Evolutionary conservation across 64 coral and sea anemone genomes (phyloP), one percentile per base, ranked within the genome.

Genomic region (Dendronephthya gigantea): DNA sequence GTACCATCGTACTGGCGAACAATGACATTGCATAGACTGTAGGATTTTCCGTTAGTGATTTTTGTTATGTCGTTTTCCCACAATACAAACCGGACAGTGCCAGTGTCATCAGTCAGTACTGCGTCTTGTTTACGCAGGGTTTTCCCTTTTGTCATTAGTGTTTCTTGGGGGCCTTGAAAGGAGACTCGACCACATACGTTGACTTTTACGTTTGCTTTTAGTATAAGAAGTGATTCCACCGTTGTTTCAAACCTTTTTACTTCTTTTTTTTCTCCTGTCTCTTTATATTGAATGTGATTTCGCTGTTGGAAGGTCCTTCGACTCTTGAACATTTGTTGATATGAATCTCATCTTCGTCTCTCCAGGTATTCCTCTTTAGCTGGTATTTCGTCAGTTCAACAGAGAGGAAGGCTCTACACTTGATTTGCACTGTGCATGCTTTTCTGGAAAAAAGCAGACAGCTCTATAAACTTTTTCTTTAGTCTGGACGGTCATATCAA

Each of bases 371-470:
- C 33, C 82, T 85, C 69, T 92, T 89, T 11, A 92, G 87, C 32
- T 89, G 68, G 74, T 55, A 92, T 16, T 82, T 89, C n/a, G 58
- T 48, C 16, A 89, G 50, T 16, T 89, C 89, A 16, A 86, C 87
- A 87, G 87, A 12, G 87, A 92, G 12, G 91, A 49, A 35, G 86
- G 85, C 83, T 92, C 84, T 68, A 66, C 19, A 68, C 85, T 89
- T 59, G 50, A 39, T 33, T 92, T 88, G 90, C 87, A 83, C 41
- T 69, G 19, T 41, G 86, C 10, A 72, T 85, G 86, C 50, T 92
- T 92, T 32, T 92, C 86, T 47, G 43, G 82, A 6, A 82, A 92
- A 45, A 92, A 88, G 81, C 90, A 88, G 22, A 92, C 90, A 85
- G 82, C 75, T 31, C 90, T 28, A 81, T 92, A 88, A 27, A 85